Conservation (phyloP, 2,888 invertebrate genomes). For the Nipponacmea schrenckii region DNA sequence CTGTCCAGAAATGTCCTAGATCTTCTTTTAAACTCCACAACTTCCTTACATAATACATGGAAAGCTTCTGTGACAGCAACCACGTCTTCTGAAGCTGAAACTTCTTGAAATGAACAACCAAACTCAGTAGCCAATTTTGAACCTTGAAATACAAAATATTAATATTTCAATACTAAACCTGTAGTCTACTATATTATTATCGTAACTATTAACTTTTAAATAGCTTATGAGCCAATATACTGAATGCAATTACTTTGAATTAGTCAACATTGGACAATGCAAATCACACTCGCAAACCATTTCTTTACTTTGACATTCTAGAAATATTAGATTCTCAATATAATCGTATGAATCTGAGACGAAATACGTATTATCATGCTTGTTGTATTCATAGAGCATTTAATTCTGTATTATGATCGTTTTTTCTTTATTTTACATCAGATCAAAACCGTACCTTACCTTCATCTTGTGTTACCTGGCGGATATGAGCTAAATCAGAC, state of each 20-base stretch:
- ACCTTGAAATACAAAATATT: constrained; percentile 38
- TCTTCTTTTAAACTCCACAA: constrained; percentile 56
- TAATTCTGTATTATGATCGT: too few relatives aligned
- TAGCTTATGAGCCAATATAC: too few relatives aligned
- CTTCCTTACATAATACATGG: constrained; percentile 55
- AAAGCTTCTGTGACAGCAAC: constrained; percentile 58
- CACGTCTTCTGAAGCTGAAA: constrained; percentile 61
- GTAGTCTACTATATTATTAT: background rate
- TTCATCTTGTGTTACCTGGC: constrained; percentile 59
- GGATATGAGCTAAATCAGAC: constrained; percentile 58
- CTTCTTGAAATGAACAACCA: constrained; percentile 58
- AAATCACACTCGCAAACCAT: too few relatives aligned
- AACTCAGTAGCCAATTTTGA: constrained; percentile 50
- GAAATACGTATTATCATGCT: too few relatives aligned
- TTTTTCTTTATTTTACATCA: too few relatives aligned
- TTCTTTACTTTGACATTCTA: too few relatives aligned
- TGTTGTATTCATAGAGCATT: too few relatives aligned
- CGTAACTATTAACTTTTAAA: too few relatives aligned
- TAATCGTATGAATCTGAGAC: too few relatives aligned
- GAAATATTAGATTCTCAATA: too few relatives aligned
- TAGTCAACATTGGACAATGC: too few relatives aligned
- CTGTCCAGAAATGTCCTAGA: constrained; percentile 61
- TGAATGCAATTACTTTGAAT: too few relatives aligned
- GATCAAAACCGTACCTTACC: constrained; percentile 32
- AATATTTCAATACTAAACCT: background rate